Conservation (phyloP, 2,888 invertebrate species). For the Psylliodes chrysocephalus region DNA sequence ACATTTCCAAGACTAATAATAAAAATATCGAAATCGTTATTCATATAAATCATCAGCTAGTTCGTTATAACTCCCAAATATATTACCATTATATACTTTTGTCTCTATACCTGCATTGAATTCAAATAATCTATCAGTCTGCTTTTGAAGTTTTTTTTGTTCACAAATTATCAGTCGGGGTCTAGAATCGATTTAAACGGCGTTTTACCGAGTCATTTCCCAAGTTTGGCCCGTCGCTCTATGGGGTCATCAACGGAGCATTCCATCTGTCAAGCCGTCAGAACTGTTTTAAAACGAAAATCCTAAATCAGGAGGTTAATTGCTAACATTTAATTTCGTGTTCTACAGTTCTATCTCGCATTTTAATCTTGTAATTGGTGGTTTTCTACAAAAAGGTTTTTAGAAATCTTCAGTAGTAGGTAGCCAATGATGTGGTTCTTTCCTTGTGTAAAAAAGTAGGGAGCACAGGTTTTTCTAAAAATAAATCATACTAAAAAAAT, state of each 20-base stretch:
- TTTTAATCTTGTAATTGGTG: constrained; percentile 30
- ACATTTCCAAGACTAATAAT: background rate
- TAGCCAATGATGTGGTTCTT: background rate
- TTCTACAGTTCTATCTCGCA: constrained; percentile 28
- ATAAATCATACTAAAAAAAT: too few species aligned
- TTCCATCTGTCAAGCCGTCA: constrained; percentile 37
- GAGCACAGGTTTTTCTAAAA: too few species aligned
- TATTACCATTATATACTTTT: background rate
- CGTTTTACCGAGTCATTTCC: constrained; percentile 26
- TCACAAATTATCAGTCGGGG: constrained; percentile 22
- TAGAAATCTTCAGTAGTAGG: constrained; percentile 1
- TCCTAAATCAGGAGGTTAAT: constrained; percentile 29
- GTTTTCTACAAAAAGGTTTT: constrained; percentile 15
- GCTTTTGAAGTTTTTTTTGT: constrained; percentile 7
- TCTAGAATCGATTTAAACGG: constrained; percentile 23
- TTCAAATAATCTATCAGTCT: constrained; percentile 12
- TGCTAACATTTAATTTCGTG: constrained; percentile 33
- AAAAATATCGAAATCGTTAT: background rate
- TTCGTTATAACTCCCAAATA: background rate
- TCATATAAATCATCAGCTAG: constrained; percentile 1
- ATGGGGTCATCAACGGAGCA: constrained; percentile 32
- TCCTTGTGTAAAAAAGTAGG: background rate
- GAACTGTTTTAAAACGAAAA: constrained; percentile 25
- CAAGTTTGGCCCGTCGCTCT: constrained; percentile 17
- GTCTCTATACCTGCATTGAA: constrained; percentile 11